phyloP scores from a whole-genome alignment of 2,888 invertebrate species.

The Athrips mouffetella region DNA sequence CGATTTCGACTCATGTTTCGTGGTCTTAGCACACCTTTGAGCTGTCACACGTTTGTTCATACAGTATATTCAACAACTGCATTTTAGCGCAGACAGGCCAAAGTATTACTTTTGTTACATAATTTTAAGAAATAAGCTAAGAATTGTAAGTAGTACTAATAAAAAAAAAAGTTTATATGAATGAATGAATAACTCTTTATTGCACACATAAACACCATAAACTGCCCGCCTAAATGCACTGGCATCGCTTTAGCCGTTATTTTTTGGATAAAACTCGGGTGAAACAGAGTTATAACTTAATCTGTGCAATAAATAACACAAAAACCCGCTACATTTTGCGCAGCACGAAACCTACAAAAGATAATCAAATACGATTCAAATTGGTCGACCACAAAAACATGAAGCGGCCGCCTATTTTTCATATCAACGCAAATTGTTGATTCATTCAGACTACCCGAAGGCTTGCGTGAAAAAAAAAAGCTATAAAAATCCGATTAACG shows the following conservation, averaged over 20 bases:
- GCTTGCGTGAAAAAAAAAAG: conserved; percentile 30
- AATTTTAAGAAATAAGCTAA: too few species aligned
- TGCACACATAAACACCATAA: too few species aligned
- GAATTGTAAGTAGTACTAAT: too few species aligned
- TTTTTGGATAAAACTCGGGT: not conserved
- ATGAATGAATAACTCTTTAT: too few species aligned
- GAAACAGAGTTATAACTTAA: conserved; percentile 5
- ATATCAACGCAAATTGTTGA: conserved; percentile 25
- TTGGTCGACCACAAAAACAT: conserved; percentile 13
- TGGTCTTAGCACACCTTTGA: too few species aligned
- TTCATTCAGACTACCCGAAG: conserved; percentile 27
- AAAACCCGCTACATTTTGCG: conserved; percentile 5
- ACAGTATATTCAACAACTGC: too few species aligned
- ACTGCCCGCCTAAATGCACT: not conserved
- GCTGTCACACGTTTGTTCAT: too few species aligned
- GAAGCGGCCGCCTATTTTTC: conserved; percentile 24
- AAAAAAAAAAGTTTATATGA: too few species aligned
- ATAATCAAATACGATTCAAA: conserved; percentile 10
- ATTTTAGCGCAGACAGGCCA: too few species aligned
- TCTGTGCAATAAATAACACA: conserved; percentile 1
- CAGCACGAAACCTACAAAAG: conserved; percentile 7
- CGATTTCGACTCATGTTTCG: too few species aligned
- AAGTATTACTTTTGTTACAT: too few species aligned
- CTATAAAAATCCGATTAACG: conserved; percentile 40
- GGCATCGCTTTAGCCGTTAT: not conserved